Base-by-base conservation (phyloP, 2,797 vertebrate genomes). In the Prunella strophiata region DNA sequence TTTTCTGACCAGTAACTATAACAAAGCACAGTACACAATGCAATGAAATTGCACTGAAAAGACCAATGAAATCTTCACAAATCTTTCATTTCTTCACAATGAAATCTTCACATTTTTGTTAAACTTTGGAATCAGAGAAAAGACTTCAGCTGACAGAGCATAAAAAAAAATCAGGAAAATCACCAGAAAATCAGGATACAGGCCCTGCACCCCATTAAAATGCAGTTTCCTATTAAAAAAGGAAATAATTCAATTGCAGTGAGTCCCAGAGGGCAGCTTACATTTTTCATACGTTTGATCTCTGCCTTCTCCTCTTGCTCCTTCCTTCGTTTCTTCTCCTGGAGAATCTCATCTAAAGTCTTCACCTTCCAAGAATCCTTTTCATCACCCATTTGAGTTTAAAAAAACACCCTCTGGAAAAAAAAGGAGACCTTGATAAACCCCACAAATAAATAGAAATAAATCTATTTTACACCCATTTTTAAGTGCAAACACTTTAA, bases 301-400 rank as follows among this genome's bases (percentile, higher is more conserved):
- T 99, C 99, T 62, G 98, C 98, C 96, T 98, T 99, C 96, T 99
- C 99, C 89, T 99, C 99, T 96, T 99, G 98, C 96, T 99, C 99
- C 97, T 99, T 98, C 98, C 99, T 98, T 92, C 99, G 98, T 87
- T 99, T 99, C 97, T 99, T 99, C 98, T 99, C 99, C 95, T 98
- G 99, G 71, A 99, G 98, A 97, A 99, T 99, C 96, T 99, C 99
- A 98, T 99, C 99, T 98, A 99, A 99, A 91, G 99, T 99, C 98
- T 99, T 99, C 96, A 99, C 99, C 97, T 99, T 99, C 99, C 99
- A 99, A 98, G 98, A 99, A 97, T 99, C 99, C 98, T 99, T 99
- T 99, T 99, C 99, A 99, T 99, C 99, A 99, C 99, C 99, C 99
- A 99, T 99, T 99, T 97, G 99, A 98, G 94, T 98, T 98, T 83